Evolutionary conservation across 2,888 invertebrate genomes (phyloP).

Genomic region (Acleris holmiana): DNA sequence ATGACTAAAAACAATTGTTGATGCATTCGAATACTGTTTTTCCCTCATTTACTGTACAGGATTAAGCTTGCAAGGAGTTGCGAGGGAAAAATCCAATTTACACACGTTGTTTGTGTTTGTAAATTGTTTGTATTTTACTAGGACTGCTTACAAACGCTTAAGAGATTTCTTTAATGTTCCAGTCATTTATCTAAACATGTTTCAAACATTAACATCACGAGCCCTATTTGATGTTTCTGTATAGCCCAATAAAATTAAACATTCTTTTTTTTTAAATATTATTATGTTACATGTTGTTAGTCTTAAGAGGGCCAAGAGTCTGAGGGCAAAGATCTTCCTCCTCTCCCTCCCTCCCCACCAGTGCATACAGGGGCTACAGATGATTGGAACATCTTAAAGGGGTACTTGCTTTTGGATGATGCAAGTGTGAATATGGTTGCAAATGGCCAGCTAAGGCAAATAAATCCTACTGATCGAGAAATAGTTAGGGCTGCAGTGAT

Average conservation of each 20-base stretch:
- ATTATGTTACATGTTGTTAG: no score
- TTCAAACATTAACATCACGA: neutral
- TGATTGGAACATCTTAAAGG: no score
- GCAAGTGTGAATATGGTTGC: no score
- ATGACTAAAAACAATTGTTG: neutral
- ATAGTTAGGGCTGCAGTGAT: no score
- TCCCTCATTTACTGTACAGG: slow-evolving; percentile 3
- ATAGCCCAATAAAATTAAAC: neutral
- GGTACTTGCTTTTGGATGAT: no score
- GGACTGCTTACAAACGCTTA: neutral
- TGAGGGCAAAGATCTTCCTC: no score
- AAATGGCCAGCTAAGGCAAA: no score
- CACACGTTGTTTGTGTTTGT: slow-evolving; percentile 2
- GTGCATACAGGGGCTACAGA: no score
- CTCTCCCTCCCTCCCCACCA: no score
- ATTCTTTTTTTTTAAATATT: no score
- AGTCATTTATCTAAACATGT: neutral
- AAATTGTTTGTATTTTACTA: slow-evolving; percentile 13
- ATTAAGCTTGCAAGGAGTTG: slow-evolving; percentile 3
- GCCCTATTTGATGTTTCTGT: neutral
- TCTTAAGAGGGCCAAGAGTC: no score
- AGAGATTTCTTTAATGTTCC: neutral
- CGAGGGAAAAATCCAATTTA: slow-evolving; percentile 7
- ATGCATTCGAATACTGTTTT: neutral
- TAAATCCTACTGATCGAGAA: no score